Evolutionary conservation across 2,888 invertebrate species (phyloP).

Genomic region (Branchipolynoe longqiensis): DNA sequence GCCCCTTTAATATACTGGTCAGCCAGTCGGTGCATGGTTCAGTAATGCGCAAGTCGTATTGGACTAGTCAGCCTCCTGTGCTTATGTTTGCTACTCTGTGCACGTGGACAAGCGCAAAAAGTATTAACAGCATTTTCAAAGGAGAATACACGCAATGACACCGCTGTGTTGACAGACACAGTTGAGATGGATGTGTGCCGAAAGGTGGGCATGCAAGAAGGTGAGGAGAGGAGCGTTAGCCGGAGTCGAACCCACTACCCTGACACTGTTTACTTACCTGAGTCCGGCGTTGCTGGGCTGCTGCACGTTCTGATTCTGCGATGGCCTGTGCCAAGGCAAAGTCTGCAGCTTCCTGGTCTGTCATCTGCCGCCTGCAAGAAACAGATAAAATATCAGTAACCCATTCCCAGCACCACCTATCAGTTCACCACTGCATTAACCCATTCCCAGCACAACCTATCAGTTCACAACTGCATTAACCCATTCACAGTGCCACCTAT

Average conservation of each 20-base stretch:
- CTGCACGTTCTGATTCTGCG: conserved; percentile 67
- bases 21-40: no score
- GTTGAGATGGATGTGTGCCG: background rate
- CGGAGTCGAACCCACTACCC: background rate
- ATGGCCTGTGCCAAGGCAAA: conserved; percentile 77
- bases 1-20: no score
- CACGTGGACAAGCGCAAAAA: background rate
- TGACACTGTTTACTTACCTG: background rate
- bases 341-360: conserved; percentile 76
- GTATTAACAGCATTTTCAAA: background rate
- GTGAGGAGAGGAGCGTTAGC: background rate
- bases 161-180: background rate
- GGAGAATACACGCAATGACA: background rate
- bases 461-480: no score
- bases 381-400: no score
- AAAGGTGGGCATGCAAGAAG: background rate
- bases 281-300: background rate
- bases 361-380: conserved; percentile 7
- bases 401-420: no score
- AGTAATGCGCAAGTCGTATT: no score
- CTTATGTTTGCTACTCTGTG: background rate
- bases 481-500: no score
- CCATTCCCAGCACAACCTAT: no score
- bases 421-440: no score
- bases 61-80: no score